Evolutionary conservation across 53 echinoderm and acorn worm species (phyloP).

Genomic region (Echinometra lucunter): DNA sequence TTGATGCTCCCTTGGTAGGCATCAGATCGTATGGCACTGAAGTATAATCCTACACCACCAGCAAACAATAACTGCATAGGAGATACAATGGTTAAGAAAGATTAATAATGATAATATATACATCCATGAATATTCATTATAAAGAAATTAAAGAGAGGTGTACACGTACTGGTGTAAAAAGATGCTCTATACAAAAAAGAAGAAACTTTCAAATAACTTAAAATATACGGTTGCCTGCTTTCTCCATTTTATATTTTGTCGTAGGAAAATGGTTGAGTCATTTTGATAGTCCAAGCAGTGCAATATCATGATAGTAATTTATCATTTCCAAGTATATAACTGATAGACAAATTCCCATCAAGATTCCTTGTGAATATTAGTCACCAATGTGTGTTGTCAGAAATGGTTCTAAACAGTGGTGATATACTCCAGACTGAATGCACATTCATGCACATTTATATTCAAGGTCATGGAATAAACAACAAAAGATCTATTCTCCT

Average conservation of each 20-base stretch:
- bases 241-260: too few species aligned
- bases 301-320: not conserved
- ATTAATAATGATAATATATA: not conserved
- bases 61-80: slow-evolving; percentile 87
- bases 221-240: too few species aligned
- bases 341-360: not conserved
- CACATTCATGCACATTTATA: too few species aligned
- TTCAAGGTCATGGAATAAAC: not conserved
- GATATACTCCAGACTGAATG: not conserved
- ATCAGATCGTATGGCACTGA: slow-evolving; percentile 90
- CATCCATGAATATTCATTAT: not conserved
- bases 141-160: not conserved
- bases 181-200: not conserved
- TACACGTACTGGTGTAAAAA: not conserved
- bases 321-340: not conserved
- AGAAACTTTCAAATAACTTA: not conserved
- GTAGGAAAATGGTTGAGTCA: not conserved
- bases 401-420: not conserved
- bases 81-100: slow-evolving; percentile 32
- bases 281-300: not conserved
- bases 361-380: not conserved
- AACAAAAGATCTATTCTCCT: not conserved
- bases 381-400: not conserved
- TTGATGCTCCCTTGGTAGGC: slow-evolving; percentile 92
- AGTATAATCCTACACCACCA: slow-evolving; percentile 93